phyloP scores from a whole-genome alignment of 2,797 vertebrate genomes.

The Cygnus olor region DNA sequence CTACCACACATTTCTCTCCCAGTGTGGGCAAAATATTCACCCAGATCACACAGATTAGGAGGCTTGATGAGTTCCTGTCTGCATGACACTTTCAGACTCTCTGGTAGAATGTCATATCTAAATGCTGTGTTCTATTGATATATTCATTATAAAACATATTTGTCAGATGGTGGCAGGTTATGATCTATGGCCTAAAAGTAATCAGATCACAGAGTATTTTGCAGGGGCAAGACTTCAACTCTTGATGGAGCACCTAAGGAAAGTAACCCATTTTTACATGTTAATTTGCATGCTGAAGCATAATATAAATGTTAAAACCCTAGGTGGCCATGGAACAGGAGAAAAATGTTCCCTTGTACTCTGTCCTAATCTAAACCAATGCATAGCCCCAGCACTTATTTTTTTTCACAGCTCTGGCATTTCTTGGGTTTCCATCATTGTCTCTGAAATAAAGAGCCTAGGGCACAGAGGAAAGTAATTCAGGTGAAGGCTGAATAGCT shows the following conservation, averaged over 20 bases:
- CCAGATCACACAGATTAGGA: background rate
- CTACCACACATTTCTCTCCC: background rate
- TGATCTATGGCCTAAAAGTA: conserved; percentile 15
- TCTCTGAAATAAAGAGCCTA: background rate
- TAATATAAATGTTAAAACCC: conserved; percentile 17
- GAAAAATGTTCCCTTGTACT: background rate
- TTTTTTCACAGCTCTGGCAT: background rate
- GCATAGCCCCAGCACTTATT: background rate
- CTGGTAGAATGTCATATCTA: background rate
- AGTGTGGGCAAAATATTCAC: background rate
- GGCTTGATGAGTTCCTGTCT: background rate
- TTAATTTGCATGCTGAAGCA: conserved; percentile 11
- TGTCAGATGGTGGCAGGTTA: conserved; percentile 13
- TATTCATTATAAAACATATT: background rate
- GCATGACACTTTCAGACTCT: background rate
- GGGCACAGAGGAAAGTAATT: background rate
- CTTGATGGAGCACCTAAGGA: conserved; percentile 3
- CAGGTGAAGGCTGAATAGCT: background rate
- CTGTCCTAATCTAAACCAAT: background rate
- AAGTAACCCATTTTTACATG: background rate
- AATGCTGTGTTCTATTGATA: background rate
- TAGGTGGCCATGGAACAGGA: background rate
- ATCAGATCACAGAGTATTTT: conserved; percentile 6
- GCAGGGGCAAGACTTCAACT: background rate
- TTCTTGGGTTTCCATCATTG: background rate